Base-by-base conservation (phyloP, 1,140 invertebrate species). In the Globodera rostochiensis region DNA sequence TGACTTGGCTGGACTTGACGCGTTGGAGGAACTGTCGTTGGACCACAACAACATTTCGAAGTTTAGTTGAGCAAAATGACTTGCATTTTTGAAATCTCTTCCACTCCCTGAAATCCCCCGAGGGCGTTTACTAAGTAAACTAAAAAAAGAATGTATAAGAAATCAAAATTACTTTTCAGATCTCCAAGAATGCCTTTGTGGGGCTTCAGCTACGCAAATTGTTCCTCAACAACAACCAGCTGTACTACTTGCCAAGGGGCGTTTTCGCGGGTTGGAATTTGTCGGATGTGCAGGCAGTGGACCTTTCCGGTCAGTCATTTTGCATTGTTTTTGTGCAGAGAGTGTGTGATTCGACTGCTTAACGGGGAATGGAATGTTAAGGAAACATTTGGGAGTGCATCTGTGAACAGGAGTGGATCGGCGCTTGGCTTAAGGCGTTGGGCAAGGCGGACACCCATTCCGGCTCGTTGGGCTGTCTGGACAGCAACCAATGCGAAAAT, bases 391-490 rank as follows among this genome's bases (percentile, higher is more conserved):
- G 88, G 85, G 73, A 82, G 70, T 88, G 86, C 70, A 79, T 89
- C 69, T 89, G 88, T 74, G 86, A 78, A 47, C 77, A 79, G 53
- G 85, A 89, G 82, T 89, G 88, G 88, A 82, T 88, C 21, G 86
- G 82, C 69, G 49, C 66, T 21, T 88, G 87, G 87, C 79, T 88
- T 1, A 50, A n/a, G n/a, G 73, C 74, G 57, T 69, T 88, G 15
- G 88, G 87, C 60, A 81, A 87, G 25, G 50, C 83, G 57, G 82
- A 83, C 82, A 82, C 80, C 9, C 78, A 82, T 57, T 86, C 83
- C 15, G 86, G 86, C 46, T 80, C 78, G 69, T 46, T 88, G 21
- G 85, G 85, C 25, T 88, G 87, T 73, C 53, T 88, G 49, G 80
- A 81, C 25, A 67, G 49, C 9, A 78, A 70, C 19, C 57, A 64